Base-by-base conservation (phyloP, 1,140 invertebrate species). In the Sycobia sp. region DNA sequence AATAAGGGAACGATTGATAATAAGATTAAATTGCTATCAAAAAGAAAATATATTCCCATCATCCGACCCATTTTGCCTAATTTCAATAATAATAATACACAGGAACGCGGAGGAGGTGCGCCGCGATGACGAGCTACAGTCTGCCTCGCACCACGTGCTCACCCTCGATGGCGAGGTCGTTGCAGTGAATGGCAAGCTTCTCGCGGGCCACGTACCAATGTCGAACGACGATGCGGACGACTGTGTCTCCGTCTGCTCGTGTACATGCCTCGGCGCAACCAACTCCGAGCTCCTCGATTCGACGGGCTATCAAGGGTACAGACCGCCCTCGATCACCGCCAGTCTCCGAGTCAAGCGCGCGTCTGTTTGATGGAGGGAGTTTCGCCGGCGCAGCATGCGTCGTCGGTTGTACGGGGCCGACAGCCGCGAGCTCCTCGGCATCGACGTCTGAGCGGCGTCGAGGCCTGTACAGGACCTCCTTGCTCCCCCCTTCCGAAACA, bases 51-150 rank as follows among this genome's bases (percentile, higher is more conserved):
- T 32, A 11, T 7, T 32, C 4, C 11, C 29, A 32, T 32, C 29
- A 32, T 11, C 29, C 5, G 29, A 47, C 4, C 11, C 7, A 27
- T 47, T 20, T 4, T 18, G 18, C 10, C 14, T n/a, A n/a, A n/a
- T n/a, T n/a, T n/a, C n/a, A n/a, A n/a, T n/a, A n/a, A n/a, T n/a
- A n/a, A n/a, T n/a, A 32, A 39, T 10, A 4, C 61, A 47, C 66
- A 90, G 88, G 86, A 94, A 96, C 77, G 93, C 94, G 72, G 94
- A 96, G 72, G 91, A 92, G 53, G 86, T 91, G 58, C 82, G 91
- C 11, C 93, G 95, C 25, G 93, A 97, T 72, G 91, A 90, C 56
- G 91, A 93, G 71, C 84, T 93, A 16, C 88, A 91, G 66, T 82
- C 85, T 0, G 85, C 86, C 0, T 89, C 91, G 0, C 88, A 90